Evolutionary conservation across 2,797 vertebrate genomes (phyloP), one percentile per base, ranked within the genome.

Genomic region (Rhynchonycteris naso): DNA sequence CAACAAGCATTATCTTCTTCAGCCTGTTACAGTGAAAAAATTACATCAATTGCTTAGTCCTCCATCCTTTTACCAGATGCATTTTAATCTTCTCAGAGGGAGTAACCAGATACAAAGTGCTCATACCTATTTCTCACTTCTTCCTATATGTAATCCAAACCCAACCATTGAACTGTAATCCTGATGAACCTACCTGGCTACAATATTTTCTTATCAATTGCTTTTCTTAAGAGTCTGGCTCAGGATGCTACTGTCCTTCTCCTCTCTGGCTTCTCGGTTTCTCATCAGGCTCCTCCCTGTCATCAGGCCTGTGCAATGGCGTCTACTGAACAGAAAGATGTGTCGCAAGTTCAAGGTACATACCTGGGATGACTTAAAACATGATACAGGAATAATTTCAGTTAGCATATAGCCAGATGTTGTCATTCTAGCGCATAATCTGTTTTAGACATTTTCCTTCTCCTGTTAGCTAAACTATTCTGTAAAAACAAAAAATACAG

Each of bases 1-100:
- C 61, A 81, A 81, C 22, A 66, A 93, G 92, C 82, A 50, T 4
- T 66, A 13, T 65, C 33, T 82, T 92, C 69, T 80, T 89, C 22
- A 26, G 21, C 54, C 63, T 86, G 16, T 68, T 72, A 54, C 56
- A 68, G 9, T 9, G 24, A 72, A 58, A 14, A 68, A 58, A 2
- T 79, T 50, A 54, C 15, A 66, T 43, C 38, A 28, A 65, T 24
- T 50, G 18, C 35, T 87, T 13, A 11, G 26, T 30, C 50, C 24
- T 71, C 21, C 26, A 28, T 65, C 47, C 5, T 9, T 3, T 88
- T 61, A 61, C 24, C 52, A 58, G 58, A 78, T 76, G 28, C 38
- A 50, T 66, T 93, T 85, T 26, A 90, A 56, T 50, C 8, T 71
- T 76, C 52, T 33, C 68, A 84, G 58, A 66, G 22, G 84, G 58